Evolutionary conservation across 2,797 vertebrate genomes (phyloP), one percentile per base, ranked within the genome.

Genomic region (Kryptolebias ocellatus): DNA sequence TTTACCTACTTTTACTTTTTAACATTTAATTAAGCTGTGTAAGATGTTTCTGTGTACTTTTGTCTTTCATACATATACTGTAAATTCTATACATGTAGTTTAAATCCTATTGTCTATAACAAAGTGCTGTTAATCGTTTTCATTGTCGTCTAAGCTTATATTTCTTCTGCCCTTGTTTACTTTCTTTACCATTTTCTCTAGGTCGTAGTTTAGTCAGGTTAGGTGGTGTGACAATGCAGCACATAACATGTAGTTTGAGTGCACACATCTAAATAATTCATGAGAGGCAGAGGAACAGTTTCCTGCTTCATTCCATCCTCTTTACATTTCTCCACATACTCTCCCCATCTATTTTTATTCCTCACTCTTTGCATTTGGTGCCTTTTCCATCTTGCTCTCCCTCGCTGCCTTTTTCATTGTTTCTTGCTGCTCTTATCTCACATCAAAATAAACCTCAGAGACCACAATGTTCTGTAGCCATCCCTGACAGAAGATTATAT

Each of bases 201-300:
- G 37, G 60, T 3, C 65, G 51, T 8, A 37, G 20, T 49, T 52
- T 27, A 0, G 39, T 9, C 11, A 3, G 0, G 16, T n/a, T 55
- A 16, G 17, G 15, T 54, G 45, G 11, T 72, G 69, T 60, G 61
- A 75, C 63, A 62, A 16, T 53, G 44, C 76, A 53, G 39, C 44
- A 15, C 5, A 67, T 59, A 78, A 64, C 73, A 78, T 68, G 49
- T 53, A 59, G 49, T 28, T 28, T 55, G 39, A 56, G 68, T 72
- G 62, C 68, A 67, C 67, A 60, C 15, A 60, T 4, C 67, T 88
- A 0, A 70, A 87, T 90, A 82, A 85, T 88, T 83, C 28, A 89
- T 66, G 60, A 84, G 52, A 37, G 16, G 47, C 53, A 54, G 66
- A 37, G 5, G 16, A 14, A 52, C 39, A 75, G 2, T 29, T 34